Evolutionary conservation across 2,113 vertebrate species (phyloP), one percentile per base, ranked within the genome.

Genomic region (Bungarus multicinctus): DNA sequence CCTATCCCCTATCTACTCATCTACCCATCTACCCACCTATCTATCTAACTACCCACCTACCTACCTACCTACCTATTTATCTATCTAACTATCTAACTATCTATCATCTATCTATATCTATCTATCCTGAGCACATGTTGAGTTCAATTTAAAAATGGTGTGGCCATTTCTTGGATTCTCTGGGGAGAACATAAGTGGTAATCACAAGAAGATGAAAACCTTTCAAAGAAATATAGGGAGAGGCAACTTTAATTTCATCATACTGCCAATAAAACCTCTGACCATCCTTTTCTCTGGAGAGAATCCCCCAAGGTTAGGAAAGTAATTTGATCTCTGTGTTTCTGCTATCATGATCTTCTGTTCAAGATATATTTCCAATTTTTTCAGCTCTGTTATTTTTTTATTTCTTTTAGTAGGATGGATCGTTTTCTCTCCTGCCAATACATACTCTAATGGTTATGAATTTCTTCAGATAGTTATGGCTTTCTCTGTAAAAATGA

Each of bases 381-480:
- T 81, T 96, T 96, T 96, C 88, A 94, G 91, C 94, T 92, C 74
- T 52, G 60, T 92, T 97, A 92, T 96, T 81, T 94, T 20, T n/a
- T 60, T 47, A 47, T 47, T 30, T 64, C 87, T 69, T 91, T 85
- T 89, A 95, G 89, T 93, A 47, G 47, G 74, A 12, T 94, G 91
- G 89, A 58, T 93, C 74, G 39, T 93, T 93, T 50, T 34, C 60
- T 94, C 74, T 91, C 47, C 93, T 95, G 95, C 91, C 96, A 95
- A 89, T 91, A 93, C 30, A 90, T 90, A 94, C 95, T 90, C 6
- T 4, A 89, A 52, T 91, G 54, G 69, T 86, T 90, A 53, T 96
- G 95, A 93, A 96, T 97, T 97, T 95, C 93, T 93, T 91, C 90
- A 64, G 96, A 95, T 95, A 95, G 94, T 92, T 39, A 69, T 87